Evolutionary conservation across 1,140 invertebrate genomes (phyloP), one percentile per base, ranked within the genome.

Genomic region (Microvelia longipes): DNA sequence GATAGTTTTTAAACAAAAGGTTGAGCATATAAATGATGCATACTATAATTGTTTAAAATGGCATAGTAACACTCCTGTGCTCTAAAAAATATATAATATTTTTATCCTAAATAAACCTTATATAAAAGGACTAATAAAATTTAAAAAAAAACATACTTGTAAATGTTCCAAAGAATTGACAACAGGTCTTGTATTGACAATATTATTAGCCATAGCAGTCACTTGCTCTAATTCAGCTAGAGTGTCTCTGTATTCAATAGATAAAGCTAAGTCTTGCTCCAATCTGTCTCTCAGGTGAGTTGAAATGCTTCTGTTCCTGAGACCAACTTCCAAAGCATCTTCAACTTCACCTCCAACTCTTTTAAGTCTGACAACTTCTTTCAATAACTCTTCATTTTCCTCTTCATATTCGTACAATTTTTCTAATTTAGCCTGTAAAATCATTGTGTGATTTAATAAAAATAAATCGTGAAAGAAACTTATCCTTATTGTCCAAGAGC

Each of bases 241-340:
- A 0, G 90, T 92, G 79, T 92, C 88, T 75, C 90, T 89, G 75
- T 94, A 94, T 77, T 94, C 92, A 75, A 92, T 90, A 0, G 87
- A 86, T 62, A 93, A 77, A 0, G 87, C 84, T 19, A 88, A 79
- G 28, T 90, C 76, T 75, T 92, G 89, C 0, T 91, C 77, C 0
- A 91, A 78, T 65, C 87, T 85, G 71, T 92, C 89, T 35, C 90
- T 82, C 79, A 93, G 89, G 19, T 66, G 63, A 15, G 80, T 5
- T 14, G 25, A 5, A 28, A 13, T 2, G 11, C 14, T 24, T 2
- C 25, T 13, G 28, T 67, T 67, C 11, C 27, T 26, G 2, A 28
- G 27, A 11, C 27, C 66, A 13, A 26, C 66, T 26, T 67, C 66
- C 2, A 67, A 5, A 14, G 24, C 66, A 11, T 2, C 25, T 27